Evolutionary conservation across 2,113 vertebrate genomes (phyloP).

Genomic region (Piprites chloris): DNA sequence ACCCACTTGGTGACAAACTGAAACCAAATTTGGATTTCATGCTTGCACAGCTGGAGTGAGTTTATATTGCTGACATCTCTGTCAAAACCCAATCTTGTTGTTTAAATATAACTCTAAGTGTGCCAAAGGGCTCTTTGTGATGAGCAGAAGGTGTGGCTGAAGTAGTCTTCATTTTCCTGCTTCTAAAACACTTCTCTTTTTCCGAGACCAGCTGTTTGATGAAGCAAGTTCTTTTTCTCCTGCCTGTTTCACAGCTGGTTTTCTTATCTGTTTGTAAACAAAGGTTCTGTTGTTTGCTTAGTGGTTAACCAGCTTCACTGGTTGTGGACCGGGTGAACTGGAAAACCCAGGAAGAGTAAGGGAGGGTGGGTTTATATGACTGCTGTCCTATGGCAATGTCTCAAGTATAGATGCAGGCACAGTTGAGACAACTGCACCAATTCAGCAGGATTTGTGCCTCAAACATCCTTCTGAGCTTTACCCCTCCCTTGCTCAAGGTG

Average conservation of each 20-base stretch:
- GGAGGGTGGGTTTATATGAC: not conserved
- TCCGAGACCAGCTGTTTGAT: not conserved
- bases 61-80: not conserved
- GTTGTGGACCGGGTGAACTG: not conserved
- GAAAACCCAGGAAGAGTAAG: not conserved
- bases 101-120: not conserved
- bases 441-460: not conserved
- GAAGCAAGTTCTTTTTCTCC: not conserved
- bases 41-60: constrained; percentile 87
- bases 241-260: not conserved
- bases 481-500: not conserved
- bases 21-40: constrained; percentile 87
- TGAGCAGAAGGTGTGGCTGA: not conserved
- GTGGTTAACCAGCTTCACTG: not conserved
- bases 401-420: not conserved
- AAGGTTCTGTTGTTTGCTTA: not conserved
- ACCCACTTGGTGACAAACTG: constrained; percentile 90
- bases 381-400: not conserved
- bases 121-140: not conserved
- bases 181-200: not conserved
- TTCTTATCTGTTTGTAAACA: not conserved
- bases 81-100: not conserved
- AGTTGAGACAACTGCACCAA: not conserved
- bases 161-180: not conserved
- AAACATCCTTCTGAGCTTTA: not conserved